These are phyloP conservation scores for Telenomus remus DNA, from an alignment of 1,140 invertebrate genomes.

Conservation along the genomic window DNA sequence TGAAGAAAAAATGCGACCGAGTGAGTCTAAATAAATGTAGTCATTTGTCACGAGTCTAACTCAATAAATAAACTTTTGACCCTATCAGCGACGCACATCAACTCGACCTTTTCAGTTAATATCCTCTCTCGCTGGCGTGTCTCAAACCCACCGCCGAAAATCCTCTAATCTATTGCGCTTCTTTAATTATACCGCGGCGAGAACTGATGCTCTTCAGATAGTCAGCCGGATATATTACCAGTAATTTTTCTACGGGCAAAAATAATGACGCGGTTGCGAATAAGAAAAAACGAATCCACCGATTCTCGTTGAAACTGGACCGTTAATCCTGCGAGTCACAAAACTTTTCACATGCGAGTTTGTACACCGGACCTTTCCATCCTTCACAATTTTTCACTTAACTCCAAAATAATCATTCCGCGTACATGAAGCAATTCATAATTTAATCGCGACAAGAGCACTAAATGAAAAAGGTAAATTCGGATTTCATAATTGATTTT, in stretches of 20 bases:
- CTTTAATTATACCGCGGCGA: conserved; percentile 61
- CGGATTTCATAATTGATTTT: too few species aligned
- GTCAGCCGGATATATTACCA: conserved; percentile 51
- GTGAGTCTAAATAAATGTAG: conserved; percentile 21
- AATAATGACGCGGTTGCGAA: conserved; percentile 1
- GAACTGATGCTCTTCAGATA: conserved; percentile 58
- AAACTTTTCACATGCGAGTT: too few species aligned
- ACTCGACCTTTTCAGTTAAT: conserved; percentile 53
- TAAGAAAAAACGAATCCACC: conserved; percentile 15
- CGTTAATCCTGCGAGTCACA: too few species aligned
- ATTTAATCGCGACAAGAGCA: too few species aligned
- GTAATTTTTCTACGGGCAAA: conserved; percentile 56
- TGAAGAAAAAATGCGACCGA: background rate
- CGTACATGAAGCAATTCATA: too few species aligned
- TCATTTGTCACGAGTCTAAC: conserved; percentile 45
- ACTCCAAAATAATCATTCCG: too few species aligned
- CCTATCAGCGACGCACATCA: conserved; percentile 46
- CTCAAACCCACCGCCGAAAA: conserved; percentile 46
- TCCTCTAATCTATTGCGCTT: conserved; percentile 58
- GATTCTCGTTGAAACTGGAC: too few species aligned
- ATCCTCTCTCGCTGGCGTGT: conserved; percentile 28
- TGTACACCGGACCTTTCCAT: too few species aligned
- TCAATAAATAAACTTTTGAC: conserved; percentile 55
- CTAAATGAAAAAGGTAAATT: too few species aligned
- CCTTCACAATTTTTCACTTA: too few species aligned